These are phyloP conservation scores for Bicyclus anynana DNA, from an alignment of 1,140 invertebrate genomes.

Conservation along the genomic window DNA sequence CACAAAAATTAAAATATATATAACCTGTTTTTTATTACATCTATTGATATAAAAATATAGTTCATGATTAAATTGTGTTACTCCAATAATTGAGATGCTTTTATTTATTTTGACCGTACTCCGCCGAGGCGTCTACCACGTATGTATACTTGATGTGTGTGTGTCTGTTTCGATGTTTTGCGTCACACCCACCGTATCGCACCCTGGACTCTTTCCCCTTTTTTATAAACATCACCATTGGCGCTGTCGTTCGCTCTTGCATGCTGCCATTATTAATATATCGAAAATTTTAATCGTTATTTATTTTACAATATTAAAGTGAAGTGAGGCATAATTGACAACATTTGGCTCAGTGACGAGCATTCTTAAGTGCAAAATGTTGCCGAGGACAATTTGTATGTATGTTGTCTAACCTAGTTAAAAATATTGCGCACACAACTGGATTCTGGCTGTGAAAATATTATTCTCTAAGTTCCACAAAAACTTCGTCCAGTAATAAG, in stretches of 20 bases:
- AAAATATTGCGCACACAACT: too few species aligned
- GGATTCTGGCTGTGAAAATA: too few species aligned
- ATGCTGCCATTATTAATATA: slow-evolving; percentile 45
- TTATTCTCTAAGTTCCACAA: too few species aligned
- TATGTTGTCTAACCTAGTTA: too few species aligned
- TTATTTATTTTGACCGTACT: slow-evolving; percentile 76
- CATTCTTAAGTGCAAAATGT: too few species aligned
- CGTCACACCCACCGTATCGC: slow-evolving; percentile 69
- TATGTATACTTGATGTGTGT: slow-evolving; percentile 75
- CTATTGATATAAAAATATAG: slow-evolving; percentile 67
- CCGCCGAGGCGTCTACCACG: slow-evolving; percentile 74
- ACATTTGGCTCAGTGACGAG: too few species aligned
- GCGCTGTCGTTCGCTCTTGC: slow-evolving; percentile 64
- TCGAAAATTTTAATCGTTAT: too few species aligned
- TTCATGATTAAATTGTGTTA: slow-evolving; percentile 77
- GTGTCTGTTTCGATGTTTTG: slow-evolving; percentile 76
- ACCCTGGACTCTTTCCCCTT: slow-evolving; percentile 41
- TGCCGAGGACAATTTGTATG: too few species aligned
- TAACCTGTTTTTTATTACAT: slow-evolving; percentile 76
- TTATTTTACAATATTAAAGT: too few species aligned
- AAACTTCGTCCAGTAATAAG: too few species aligned
- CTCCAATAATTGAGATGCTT: slow-evolving; percentile 75
- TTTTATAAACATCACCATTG: slow-evolving; percentile 35
- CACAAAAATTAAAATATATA: slow-evolving; percentile 69
- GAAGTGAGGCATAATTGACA: too few species aligned